Evolutionary conservation across 2,888 invertebrate species (phyloP).

Genomic region (Tribolium freemani): DNA sequence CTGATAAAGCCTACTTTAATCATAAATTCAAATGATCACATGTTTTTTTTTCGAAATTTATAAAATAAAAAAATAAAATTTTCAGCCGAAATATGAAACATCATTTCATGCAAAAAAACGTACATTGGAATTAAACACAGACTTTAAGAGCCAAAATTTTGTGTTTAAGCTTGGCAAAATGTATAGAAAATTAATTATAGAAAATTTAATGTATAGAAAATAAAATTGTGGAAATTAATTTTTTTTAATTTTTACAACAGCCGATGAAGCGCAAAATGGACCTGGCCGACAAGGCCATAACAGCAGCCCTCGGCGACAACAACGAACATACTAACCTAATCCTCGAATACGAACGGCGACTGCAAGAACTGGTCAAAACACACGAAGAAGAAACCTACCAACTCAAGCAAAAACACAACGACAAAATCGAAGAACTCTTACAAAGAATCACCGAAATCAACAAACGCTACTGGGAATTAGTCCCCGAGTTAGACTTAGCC

Average conservation of each 20-base stretch:
- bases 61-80: too few species aligned
- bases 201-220: too few species aligned
- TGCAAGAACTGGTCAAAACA: conserved; percentile 80
- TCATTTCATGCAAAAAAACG: too few species aligned
- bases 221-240: not conserved
- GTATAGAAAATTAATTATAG: too few species aligned
- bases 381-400: conserved; percentile 80
- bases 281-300: conserved; percentile 58
- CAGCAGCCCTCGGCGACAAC: conserved; percentile 68
- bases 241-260: conserved; percentile 46
- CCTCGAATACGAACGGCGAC: conserved; percentile 80
- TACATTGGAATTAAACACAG: too few species aligned
- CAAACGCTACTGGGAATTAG: conserved; percentile 82
- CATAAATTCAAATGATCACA: too few species aligned
- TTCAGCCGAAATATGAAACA: too few species aligned
- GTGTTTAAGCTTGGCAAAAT: too few species aligned
- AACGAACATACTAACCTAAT: conserved; percentile 79
- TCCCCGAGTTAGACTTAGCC: conserved; percentile 81
- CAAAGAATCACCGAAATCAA: conserved; percentile 83
- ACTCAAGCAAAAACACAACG: conserved; percentile 83
- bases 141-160: too few species aligned
- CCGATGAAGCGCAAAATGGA: conserved; percentile 54
- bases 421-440: conserved; percentile 81
- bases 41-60: too few species aligned
- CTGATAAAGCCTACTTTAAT: too few species aligned